Evolutionary conservation across 2,888 invertebrate species (phyloP).

Genomic region (Phragmatobia fuliginosa): DNA sequence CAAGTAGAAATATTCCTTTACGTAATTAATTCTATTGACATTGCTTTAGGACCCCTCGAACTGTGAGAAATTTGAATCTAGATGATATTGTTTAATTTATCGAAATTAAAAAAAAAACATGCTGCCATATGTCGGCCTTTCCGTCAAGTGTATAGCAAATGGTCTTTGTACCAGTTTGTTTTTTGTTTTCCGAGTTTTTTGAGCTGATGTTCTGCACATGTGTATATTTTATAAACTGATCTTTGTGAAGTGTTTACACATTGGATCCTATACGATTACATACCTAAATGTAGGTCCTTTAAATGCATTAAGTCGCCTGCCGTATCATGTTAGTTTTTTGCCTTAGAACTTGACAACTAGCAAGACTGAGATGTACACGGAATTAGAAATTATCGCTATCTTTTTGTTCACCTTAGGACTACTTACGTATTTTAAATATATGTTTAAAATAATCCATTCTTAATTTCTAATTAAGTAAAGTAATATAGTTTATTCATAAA

Average conservation of each 20-base stretch:
- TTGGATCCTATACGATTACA: constrained; percentile 26
- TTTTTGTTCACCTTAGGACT: not conserved
- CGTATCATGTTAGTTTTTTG: not conserved
- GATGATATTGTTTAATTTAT: not conserved
- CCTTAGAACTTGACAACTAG: not conserved
- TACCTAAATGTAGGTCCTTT: not conserved
- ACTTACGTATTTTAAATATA: no score
- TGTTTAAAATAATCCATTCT: no score
- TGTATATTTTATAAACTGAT: constrained; percentile 30
- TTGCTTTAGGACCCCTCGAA: not conserved
- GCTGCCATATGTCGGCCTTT: constrained; percentile 68
- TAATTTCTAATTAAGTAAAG: no score
- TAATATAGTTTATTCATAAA: no score
- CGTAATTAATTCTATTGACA: not conserved
- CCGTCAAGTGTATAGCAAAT: constrained; percentile 64
- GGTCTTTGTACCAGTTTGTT: constrained; percentile 52
- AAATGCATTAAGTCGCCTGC: not conserved
- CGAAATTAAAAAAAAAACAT: constrained; percentile 37
- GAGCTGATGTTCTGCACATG: constrained; percentile 55
- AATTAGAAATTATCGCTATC: not conserved
- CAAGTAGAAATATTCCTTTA: not conserved
- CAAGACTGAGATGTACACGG: not conserved
- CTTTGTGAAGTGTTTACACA: constrained; percentile 51
- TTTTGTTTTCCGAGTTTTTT: constrained; percentile 33
- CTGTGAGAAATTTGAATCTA: not conserved